Conservation (phyloP, 2,797 vertebrate species). For the Harpagifer antarcticus region DNA sequence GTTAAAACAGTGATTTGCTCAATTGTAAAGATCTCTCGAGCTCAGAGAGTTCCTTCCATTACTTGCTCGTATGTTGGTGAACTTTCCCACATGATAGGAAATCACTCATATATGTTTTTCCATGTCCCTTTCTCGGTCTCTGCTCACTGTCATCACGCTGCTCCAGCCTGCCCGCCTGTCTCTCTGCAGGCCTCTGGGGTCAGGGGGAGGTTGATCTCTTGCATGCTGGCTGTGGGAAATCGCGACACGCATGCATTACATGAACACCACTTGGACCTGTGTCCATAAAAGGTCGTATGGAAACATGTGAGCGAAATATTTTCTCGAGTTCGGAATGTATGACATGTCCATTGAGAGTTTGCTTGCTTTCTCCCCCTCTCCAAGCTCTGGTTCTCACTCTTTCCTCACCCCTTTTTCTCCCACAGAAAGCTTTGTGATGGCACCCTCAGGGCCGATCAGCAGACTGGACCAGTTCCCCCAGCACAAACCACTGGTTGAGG, state of each 20-base stretch:
- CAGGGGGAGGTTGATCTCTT: constrained; percentile 58
- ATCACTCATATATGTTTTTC: constrained; percentile 42
- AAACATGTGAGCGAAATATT: constrained; percentile 49
- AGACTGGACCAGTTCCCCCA: background rate
- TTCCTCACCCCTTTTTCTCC: constrained; percentile 14
- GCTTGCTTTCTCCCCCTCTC: background rate
- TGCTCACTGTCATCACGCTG: constrained; percentile 63
- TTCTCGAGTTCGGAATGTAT: constrained; percentile 59
- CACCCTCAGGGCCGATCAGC: background rate
- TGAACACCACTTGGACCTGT: constrained; percentile 40
- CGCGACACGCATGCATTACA: constrained; percentile 41
- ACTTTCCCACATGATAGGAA: constrained; percentile 52
- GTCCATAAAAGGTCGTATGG: constrained; percentile 75
- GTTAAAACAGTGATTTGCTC: background rate
- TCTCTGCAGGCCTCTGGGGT: constrained; percentile 65
- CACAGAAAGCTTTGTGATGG: background rate
- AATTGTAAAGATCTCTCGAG: background rate
- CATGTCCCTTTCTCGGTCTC: constrained; percentile 58
- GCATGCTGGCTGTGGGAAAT: constrained; percentile 72
- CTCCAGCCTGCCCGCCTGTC: constrained; percentile 31
- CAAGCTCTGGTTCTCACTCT: constrained; percentile 22
- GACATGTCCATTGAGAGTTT: constrained; percentile 62
- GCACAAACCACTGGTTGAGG: background rate
- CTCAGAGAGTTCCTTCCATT: constrained; percentile 2
- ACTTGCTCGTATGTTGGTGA: constrained; percentile 10